Evolutionary conservation across 2,113 vertebrate genomes (phyloP).

Genomic region (Crypturellus undulatus): DNA sequence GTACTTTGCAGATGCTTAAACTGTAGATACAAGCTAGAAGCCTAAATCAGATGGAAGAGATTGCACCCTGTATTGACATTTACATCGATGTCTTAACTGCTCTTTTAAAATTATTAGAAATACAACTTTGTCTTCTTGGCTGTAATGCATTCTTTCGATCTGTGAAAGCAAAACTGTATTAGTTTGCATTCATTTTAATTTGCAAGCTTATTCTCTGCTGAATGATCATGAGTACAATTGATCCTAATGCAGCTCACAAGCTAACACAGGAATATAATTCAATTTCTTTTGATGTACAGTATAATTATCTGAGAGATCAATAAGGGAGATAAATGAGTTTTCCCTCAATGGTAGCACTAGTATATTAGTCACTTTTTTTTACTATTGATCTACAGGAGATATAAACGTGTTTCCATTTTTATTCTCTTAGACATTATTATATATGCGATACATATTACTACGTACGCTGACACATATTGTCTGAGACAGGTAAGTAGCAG

Average conservation of each 20-base stretch:
- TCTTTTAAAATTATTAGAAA: background rate
- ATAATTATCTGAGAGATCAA: constrained; percentile 55
- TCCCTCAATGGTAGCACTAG: background rate
- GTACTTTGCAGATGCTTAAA: background rate
- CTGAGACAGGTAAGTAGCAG: background rate
- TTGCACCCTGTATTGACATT: background rate
- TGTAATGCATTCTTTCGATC: background rate
- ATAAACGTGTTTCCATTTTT: background rate
- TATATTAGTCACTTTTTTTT: constrained; percentile 18
- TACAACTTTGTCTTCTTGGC: background rate
- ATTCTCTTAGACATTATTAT: background rate
- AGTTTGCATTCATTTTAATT: background rate
- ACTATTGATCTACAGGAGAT: background rate
- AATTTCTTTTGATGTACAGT: constrained; percentile 34
- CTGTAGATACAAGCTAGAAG: background rate
- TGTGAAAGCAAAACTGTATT: background rate
- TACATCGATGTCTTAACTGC: background rate
- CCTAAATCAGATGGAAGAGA: background rate
- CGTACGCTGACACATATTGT: background rate
- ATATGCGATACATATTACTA: background rate
- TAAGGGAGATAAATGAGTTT: constrained; percentile 34
- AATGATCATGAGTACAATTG: background rate
- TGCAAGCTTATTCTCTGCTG: background rate
- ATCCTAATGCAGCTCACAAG: constrained; percentile 21
- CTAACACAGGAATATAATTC: constrained; percentile 22